Evolutionary conservation across 2,797 vertebrate genomes (phyloP).

Genomic region (Ataeniobius toweri): DNA sequence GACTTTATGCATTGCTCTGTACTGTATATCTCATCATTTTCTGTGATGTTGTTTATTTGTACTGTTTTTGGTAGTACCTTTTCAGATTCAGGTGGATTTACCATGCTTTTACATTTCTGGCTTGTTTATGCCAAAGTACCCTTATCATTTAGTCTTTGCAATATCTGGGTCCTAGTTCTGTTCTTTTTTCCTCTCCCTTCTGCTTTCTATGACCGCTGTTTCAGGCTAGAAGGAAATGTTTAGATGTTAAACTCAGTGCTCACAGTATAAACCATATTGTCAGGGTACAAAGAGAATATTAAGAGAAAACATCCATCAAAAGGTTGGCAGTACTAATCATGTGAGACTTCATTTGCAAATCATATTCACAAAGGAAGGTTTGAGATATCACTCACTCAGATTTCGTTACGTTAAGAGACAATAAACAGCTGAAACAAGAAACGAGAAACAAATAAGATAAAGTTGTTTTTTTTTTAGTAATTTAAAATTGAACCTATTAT

Average conservation of each 20-base stretch:
- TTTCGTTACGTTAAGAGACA: not conserved
- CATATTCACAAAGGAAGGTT: too few species aligned
- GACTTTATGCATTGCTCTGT: too few species aligned
- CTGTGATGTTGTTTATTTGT: not conserved
- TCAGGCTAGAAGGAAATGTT: not conserved
- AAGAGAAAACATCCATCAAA: not conserved
- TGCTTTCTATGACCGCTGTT: not conserved
- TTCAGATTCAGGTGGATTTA: not conserved
- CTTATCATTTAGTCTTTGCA: not conserved
- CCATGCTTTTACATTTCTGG: not conserved
- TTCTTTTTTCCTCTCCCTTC: not conserved
- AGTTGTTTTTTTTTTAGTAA: not conserved
- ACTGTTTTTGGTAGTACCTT: not conserved
- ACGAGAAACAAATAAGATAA: too few species aligned
- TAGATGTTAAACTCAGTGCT: not conserved
- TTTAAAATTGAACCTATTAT: not conserved
- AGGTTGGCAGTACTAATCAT: not conserved
- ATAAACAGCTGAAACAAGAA: not conserved
- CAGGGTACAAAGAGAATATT: not conserved
- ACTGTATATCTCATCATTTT: too few species aligned
- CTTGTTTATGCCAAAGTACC: not conserved
- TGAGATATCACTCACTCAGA: not conserved
- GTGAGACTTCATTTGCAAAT: not conserved
- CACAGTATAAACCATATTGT: not conserved
- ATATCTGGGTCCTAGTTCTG: not conserved